A percentile compares a stretch with the other conserved stretches of the same genome.
Conservation (phyloP, 2,888 invertebrate species). For the Machimus rusticus region DNA sequence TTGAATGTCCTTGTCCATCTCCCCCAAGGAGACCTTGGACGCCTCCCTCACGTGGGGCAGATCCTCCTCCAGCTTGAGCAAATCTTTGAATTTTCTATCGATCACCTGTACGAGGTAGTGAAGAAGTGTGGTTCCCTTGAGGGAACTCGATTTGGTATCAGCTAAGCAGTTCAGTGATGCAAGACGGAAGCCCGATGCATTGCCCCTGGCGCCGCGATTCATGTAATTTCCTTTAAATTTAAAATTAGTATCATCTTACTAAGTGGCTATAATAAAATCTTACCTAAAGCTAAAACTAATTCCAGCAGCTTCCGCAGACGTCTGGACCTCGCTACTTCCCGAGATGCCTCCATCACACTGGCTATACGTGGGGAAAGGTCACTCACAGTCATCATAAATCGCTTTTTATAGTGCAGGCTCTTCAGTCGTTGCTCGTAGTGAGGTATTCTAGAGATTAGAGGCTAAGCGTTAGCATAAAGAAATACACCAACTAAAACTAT, state of each 20-base stretch:
- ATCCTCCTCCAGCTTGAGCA: conserved; percentile 88
- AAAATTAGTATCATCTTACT: not conserved
- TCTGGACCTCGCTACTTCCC: conserved; percentile 82
- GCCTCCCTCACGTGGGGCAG: conserved; percentile 87
- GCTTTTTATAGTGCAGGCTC: conserved; percentile 91
- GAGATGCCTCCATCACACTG: conserved; percentile 87
- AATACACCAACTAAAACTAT: not conserved
- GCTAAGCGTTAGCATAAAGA: not conserved
- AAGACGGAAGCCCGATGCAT: conserved; percentile 90
- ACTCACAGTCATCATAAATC: conserved; percentile 85
- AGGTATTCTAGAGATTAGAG: conserved; percentile 71
- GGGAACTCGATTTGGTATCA: conserved; percentile 93
- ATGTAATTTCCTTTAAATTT: conserved; percentile 76
- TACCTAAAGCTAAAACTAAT: conserved; percentile 86
- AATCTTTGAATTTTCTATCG: conserved; percentile 80
- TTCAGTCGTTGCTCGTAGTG: conserved; percentile 86
- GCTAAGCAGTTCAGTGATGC: conserved; percentile 87
- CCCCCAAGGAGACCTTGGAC: conserved; percentile 90
- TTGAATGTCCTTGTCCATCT: conserved; percentile 89
- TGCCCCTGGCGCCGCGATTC: conserved; percentile 72
- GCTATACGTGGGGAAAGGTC: conserved; percentile 87
- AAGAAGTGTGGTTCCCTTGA: conserved; percentile 87
- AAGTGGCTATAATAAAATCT: not conserved
- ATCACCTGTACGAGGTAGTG: conserved; percentile 76
- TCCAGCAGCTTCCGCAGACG: conserved; percentile 83